Percentiles rank a stretch among this genome's conserved stretches.
phyloP scores from a whole-genome alignment of 2,888 invertebrate genomes.

The Neoaliturus tenellus region DNA sequence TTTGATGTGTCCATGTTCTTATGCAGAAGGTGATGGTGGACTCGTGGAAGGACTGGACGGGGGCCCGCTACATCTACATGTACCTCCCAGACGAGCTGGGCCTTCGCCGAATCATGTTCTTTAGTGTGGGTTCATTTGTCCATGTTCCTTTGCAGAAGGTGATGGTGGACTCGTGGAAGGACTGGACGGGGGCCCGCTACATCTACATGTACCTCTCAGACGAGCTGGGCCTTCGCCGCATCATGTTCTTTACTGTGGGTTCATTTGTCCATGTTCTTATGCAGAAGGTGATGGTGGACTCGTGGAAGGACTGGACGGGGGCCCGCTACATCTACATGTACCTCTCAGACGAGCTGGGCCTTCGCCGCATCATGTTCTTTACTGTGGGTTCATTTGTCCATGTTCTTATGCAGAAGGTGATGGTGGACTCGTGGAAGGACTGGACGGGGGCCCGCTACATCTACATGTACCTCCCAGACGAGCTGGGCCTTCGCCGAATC shows the following conservation, averaged over 20 bases:
- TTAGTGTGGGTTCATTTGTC: neutral
- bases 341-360: slow-evolving; percentile 71
- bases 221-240: slow-evolving; percentile 71
- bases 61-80: slow-evolving; percentile 72
- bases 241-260: slow-evolving; percentile 70
- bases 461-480: slow-evolving; percentile 72
- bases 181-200: slow-evolving; percentile 72
- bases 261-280: neutral
- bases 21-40: slow-evolving; percentile 70
- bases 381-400: slow-evolving; percentile 71
- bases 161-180: slow-evolving; percentile 72
- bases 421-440: slow-evolving; percentile 73
- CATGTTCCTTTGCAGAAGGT: slow-evolving; percentile 64
- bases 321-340: slow-evolving; percentile 72
- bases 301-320: slow-evolving; percentile 74
- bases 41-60: slow-evolving; percentile 74
- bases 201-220: slow-evolving; percentile 72
- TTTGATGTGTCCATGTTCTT: neutral
- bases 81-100: slow-evolving; percentile 72
- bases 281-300: slow-evolving; percentile 70
- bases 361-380: slow-evolving; percentile 71
- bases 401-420: slow-evolving; percentile 69
- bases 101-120: slow-evolving; percentile 71
- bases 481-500: slow-evolving; percentile 71
- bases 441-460: slow-evolving; percentile 73